Evolutionary conservation across 2,113 vertebrate genomes (phyloP), one percentile per base, ranked within the genome.

Genomic region (Anolis sagrei): DNA sequence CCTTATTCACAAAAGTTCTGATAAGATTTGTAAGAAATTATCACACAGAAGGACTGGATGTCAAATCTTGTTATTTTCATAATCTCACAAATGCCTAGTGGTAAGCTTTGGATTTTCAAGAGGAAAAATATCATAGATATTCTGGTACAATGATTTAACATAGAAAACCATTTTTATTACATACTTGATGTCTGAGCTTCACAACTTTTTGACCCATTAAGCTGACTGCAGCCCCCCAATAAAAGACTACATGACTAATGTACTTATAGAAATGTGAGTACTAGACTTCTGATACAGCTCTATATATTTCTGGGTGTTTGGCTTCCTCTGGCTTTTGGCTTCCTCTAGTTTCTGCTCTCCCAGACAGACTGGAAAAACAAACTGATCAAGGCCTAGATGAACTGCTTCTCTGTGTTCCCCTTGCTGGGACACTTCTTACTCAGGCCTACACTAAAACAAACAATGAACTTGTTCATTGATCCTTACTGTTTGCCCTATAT

Each of bases 401-500:
- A 21, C 34, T 69, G 39, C 39, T 79, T 36, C 18, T 48, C 25
- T 80, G 2, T 79, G 14, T 21, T 51, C 23, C 36, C 9, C 27
- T 64, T 66, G 39, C 21, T n/a, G 18, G 29, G 27, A 36, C 66
- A 68, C 8, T 49, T 21, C 2, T 48, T 48, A 68, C 44, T 13
- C 14, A 48, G 27, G 14, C 29, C 25, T 77, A 13, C 14, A 68
- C 49, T 84, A 77, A 68, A 7, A 14, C 48, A 54, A 44, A 68
- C 27, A 54, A 18, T 70, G 4, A 78, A 58, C 4, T 29, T 77
- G 14, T 69, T 77, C 48, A 25, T 73, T 16, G 14, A 21, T 21
- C 32, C 58, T 32, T n/a, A 5, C 64, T 72, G 62, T 44, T 79
- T 74, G n/a, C 79, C 70, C 74, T 86, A 64, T 64, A 72, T 34